Conservation (phyloP, 2,113 vertebrate species). For the Hiodon tergisus region DNA sequence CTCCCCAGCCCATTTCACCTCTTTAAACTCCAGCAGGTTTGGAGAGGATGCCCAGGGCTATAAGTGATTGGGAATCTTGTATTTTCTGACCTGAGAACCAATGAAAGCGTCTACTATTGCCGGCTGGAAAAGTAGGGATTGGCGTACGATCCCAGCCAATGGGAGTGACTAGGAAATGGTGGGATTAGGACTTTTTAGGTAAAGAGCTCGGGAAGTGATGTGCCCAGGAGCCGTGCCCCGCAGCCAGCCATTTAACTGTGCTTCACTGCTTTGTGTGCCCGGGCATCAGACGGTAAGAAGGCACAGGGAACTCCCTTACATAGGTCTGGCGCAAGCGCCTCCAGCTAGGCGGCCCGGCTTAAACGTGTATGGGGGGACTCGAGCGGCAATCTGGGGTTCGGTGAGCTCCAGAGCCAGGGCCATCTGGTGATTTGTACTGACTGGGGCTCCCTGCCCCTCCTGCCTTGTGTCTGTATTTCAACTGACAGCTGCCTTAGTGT, state of each 20-base stretch:
- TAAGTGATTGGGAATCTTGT: conserved; percentile 44
- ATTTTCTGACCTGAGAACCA: conserved; percentile 27
- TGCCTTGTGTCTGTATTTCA: conserved; percentile 46
- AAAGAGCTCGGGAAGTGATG: too few species aligned
- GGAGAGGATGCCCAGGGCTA: conserved; percentile 31
- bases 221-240: too few species aligned
- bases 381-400: background rate
- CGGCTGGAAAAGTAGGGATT: conserved; percentile 18
- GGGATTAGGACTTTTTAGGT: too few species aligned
- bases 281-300: too few species aligned
- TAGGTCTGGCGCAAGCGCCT: too few species aligned
- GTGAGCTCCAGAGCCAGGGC: background rate
- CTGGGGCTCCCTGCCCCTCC: conserved; percentile 13
- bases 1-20: background rate
- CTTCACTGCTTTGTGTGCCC: too few species aligned
- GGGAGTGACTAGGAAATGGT: background rate
- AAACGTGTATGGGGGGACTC: too few species aligned
- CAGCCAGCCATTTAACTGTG: too few species aligned
- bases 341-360: too few species aligned
- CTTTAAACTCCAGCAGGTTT: background rate
- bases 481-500: conserved; percentile 67
- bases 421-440: background rate
- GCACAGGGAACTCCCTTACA: too few species aligned
- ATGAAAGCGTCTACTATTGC: conserved; percentile 28
- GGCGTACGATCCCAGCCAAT: background rate